Percentiles rank a stretch among this genome's conserved stretches.
Evolutionary conservation across 64 coral and sea anemone species (phyloP).

Genomic region (Pocillopora verrucosa): DNA sequence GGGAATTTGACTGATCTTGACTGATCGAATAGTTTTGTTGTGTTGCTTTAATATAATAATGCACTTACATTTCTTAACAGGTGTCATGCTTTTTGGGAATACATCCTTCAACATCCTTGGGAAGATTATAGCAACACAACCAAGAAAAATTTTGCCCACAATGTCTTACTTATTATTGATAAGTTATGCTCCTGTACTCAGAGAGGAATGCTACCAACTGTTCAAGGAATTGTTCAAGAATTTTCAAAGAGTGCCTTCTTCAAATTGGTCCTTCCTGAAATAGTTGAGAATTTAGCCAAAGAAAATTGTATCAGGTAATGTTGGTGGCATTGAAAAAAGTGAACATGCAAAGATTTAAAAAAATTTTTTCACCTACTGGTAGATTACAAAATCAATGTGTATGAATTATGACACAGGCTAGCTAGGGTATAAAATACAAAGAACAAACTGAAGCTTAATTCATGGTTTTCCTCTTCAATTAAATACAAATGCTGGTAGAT

Average conservation of each 20-base stretch:
- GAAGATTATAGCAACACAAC: not conserved
- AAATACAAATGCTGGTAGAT: too few species aligned
- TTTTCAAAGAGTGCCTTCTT: constrained; percentile 36
- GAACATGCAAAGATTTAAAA: too few species aligned
- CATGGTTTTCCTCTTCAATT: too few species aligned
- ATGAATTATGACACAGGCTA: too few species aligned
- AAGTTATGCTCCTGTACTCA: not conserved
- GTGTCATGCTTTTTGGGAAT: constrained; percentile 46
- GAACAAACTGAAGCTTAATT: too few species aligned
- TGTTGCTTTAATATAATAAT: too few species aligned
- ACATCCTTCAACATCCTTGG: constrained; percentile 25
- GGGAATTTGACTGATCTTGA: too few species aligned
- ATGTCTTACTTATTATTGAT: constrained; percentile 25
- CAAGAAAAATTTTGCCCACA: not conserved
- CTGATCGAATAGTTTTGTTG: too few species aligned
- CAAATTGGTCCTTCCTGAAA: not conserved
- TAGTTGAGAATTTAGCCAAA: not conserved
- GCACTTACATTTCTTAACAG: not conserved
- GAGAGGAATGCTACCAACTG: not conserved
- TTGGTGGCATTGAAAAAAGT: not conserved
- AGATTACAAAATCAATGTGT: too few species aligned
- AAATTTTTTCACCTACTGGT: too few species aligned
- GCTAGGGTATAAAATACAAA: too few species aligned
- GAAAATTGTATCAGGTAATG: not conserved
- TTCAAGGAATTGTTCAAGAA: not conserved